Percentiles rank a stretch among this genome's conserved stretches.
Evolutionary conservation across 2,113 vertebrate genomes (phyloP).

Genomic region (Dendrocopos noguchii): DNA sequence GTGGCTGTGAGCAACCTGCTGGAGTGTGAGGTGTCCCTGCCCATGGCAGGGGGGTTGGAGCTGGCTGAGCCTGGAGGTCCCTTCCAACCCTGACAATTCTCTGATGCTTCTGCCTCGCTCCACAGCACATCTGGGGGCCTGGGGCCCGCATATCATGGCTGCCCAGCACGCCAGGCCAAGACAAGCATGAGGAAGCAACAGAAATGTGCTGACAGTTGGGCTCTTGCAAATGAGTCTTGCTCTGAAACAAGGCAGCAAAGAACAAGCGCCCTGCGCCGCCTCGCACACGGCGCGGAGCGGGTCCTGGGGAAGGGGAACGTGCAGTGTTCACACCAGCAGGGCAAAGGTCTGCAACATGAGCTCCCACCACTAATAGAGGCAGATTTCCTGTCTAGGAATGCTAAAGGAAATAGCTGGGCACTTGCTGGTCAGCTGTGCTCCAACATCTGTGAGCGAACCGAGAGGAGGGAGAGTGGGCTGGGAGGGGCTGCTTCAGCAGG

Average conservation of each 20-base stretch:
- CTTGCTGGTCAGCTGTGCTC: background rate
- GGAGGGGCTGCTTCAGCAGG: background rate
- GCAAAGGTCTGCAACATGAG: slow-evolving; percentile 48
- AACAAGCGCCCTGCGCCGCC: background rate
- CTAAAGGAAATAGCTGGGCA: background rate
- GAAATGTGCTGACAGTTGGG: slow-evolving; percentile 46
- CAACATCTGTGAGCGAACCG: accelerated
- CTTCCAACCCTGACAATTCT: too few relatives aligned
- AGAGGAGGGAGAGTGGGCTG: background rate
- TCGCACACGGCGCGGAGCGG: accelerated
- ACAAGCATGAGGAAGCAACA: slow-evolving; percentile 37
- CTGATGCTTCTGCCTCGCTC: background rate
- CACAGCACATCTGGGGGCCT: background rate
- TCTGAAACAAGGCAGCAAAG: slow-evolving; percentile 28
- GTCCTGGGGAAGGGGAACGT: accelerated
- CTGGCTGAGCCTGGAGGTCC: too few relatives aligned
- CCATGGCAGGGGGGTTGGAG: too few relatives aligned
- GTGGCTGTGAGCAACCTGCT: too few relatives aligned
- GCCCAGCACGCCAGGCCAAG: slow-evolving; percentile 1
- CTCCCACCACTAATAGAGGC: background rate
- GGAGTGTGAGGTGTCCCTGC: too few relatives aligned
- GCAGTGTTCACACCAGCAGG: background rate
- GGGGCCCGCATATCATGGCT: background rate
- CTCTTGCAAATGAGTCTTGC: slow-evolving; percentile 21
- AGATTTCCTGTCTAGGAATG: slow-evolving; percentile 24